phyloP scores from a whole-genome alignment of 2,888 invertebrate species.

The Caenorhabditis panamensis region DNA sequence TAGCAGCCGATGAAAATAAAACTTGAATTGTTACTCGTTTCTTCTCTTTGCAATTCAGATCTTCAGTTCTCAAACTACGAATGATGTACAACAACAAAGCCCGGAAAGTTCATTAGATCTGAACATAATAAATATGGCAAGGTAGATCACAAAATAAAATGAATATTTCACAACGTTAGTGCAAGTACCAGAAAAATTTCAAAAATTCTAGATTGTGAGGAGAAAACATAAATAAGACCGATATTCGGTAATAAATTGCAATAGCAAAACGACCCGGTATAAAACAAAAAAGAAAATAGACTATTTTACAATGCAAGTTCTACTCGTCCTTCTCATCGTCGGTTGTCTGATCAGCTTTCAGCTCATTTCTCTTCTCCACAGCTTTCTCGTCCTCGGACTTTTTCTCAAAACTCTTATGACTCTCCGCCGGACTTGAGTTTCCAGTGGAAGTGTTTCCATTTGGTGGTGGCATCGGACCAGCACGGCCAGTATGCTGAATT shows the following conservation, averaged over 20 bases:
- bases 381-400: neutral
- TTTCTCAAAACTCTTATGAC: constrained; percentile 13
- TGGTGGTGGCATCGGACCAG: neutral
- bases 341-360: neutral
- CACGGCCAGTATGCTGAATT: constrained; percentile 40
- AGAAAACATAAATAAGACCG: neutral
- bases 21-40: constrained; percentile 44
- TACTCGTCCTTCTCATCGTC: neutral
- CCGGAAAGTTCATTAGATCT: constrained; percentile 30
- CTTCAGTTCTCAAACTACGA: neutral
- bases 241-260: neutral
- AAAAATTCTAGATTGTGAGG: neutral
- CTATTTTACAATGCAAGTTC: neutral
- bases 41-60: neutral
- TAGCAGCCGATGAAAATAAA: constrained; percentile 63
- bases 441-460: neutral
- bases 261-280: neutral
- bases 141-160: constrained; percentile 17
- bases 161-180: constrained; percentile 32
- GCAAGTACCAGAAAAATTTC: constrained; percentile 31
- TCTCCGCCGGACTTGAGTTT: constrained; percentile 2
- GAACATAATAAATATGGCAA: constrained; percentile 47
- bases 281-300: neutral
- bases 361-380: neutral
- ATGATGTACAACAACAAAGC: neutral